These are phyloP conservation scores for Myripristis murdjan DNA, from an alignment of 2,797 vertebrate genomes.

Conservation along the genomic window DNA sequence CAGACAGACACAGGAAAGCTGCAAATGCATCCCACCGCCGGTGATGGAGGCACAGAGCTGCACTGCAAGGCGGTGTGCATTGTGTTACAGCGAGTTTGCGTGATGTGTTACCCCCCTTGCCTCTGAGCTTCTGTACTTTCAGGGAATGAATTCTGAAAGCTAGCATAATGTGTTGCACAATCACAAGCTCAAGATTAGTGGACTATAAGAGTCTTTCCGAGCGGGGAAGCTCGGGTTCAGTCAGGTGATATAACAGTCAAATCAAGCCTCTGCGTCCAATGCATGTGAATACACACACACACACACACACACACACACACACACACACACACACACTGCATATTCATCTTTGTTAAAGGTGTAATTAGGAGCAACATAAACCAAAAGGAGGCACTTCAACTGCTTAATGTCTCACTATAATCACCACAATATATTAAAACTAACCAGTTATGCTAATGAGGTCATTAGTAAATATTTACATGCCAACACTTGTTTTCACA, in stretches of 20 bases:
- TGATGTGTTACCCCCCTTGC: conserved; percentile 58
- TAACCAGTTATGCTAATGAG: conserved; percentile 20
- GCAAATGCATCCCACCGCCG: conserved; percentile 47
- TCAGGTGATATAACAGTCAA: conserved; percentile 13
- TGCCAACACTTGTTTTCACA: too few species aligned
- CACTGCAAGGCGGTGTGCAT: conserved; percentile 30
- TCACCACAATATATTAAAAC: conserved; percentile 39
- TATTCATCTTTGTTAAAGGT: conserved; percentile 7
- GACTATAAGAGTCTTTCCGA: conserved; percentile 43
- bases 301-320: conserved; percentile 7
- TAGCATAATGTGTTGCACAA: conserved; percentile 54
- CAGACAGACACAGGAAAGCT: conserved; percentile 17
- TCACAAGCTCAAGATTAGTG: conserved; percentile 28
- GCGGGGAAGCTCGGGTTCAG: conserved; percentile 49
- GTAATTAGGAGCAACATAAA: conserved; percentile 20
- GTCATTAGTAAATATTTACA: conserved; percentile 37
- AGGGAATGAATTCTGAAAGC: conserved; percentile 56
- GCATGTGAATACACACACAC: too few species aligned
- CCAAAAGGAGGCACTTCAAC: conserved; percentile 11
- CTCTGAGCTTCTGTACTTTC: conserved; percentile 50
- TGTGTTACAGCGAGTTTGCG: conserved; percentile 41
- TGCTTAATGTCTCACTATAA: conserved; percentile 4
- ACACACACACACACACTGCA: background rate
- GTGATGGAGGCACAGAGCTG: conserved; percentile 50
- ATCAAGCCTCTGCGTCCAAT: background rate